Evolutionary conservation across 1,140 invertebrate genomes (phyloP).

Genomic region (Scaptomyza hsui): DNA sequence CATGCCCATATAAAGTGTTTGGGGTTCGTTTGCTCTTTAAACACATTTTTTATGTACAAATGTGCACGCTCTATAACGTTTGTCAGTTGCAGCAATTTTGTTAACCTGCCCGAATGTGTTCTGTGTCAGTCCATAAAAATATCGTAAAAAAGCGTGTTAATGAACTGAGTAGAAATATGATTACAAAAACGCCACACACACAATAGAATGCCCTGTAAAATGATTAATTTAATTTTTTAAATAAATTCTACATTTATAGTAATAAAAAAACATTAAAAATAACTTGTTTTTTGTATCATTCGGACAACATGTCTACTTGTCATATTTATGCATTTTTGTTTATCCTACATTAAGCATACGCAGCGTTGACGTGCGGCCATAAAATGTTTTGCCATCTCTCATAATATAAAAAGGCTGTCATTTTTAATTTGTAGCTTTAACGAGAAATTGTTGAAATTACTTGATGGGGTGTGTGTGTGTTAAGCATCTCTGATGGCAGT

Average conservation of each 20-base stretch:
- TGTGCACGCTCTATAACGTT: constrained; percentile 30
- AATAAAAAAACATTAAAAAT: too few relatives aligned
- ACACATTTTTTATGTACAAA: constrained; percentile 17
- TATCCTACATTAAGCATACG: constrained; percentile 39
- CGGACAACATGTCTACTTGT: not conserved
- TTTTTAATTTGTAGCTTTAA: constrained; percentile 49
- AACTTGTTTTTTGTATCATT: too few relatives aligned
- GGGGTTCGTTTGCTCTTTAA: constrained; percentile 35
- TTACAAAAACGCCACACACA: not conserved
- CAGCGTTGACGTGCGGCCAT: constrained; percentile 23
- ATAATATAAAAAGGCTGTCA: constrained; percentile 40
- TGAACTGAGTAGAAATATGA: constrained; percentile 2
- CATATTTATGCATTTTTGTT: constrained; percentile 13
- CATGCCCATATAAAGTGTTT: constrained; percentile 35
- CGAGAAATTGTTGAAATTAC: constrained; percentile 43
- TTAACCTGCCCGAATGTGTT: constrained; percentile 53
- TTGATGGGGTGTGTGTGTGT: constrained; percentile 29
- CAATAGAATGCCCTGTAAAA: constrained; percentile 9
- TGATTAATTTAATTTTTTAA: not conserved
- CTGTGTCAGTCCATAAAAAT: constrained; percentile 63
- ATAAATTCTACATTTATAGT: too few relatives aligned
- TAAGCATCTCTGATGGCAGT: constrained; percentile 34
- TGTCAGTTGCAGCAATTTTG: constrained; percentile 51
- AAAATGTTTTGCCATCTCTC: constrained; percentile 41
- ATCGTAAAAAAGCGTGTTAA: constrained; percentile 38